A percentile compares a stretch with the other conserved stretches of the same genome.
phyloP scores from a whole-genome alignment of 2,888 invertebrate species.

The Ethmia dodecea region DNA sequence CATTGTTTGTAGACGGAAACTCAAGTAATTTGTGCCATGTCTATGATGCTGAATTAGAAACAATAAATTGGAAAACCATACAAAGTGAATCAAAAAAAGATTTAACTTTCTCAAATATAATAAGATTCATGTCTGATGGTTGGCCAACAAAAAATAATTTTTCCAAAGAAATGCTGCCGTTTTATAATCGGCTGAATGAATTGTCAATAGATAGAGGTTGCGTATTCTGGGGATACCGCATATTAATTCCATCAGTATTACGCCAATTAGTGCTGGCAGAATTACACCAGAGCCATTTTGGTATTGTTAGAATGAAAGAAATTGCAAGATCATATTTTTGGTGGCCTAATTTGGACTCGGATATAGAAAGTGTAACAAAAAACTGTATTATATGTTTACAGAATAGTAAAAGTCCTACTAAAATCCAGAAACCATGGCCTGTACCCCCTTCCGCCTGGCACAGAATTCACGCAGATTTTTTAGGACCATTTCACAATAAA shows the following conservation, averaged over 20 bases:
- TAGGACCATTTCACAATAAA: constrained; percentile 11
- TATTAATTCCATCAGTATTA: background rate
- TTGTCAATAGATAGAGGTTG: background rate
- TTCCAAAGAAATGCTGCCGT: background rate
- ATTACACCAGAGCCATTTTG: constrained; percentile 12
- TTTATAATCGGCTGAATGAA: background rate
- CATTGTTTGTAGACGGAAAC: too few relatives aligned
- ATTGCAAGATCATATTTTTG: constrained; percentile 10
- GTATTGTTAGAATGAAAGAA: constrained; percentile 10
- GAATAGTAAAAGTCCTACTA: constrained; percentile 8
- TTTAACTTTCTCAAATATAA: too few relatives aligned
- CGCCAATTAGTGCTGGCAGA: background rate
- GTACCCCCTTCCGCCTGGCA: constrained; percentile 11
- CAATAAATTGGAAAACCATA: too few relatives aligned
- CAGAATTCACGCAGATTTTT: constrained; percentile 8
- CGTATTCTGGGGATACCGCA: background rate
- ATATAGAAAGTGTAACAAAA: constrained; percentile 9
- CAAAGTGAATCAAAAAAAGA: too few relatives aligned
- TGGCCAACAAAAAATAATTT: background rate
- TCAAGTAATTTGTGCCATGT: too few relatives aligned
- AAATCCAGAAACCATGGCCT: constrained; percentile 8
- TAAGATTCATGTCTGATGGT: too few relatives aligned
- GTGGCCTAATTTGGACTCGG: constrained; percentile 10
- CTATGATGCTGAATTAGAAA: too few relatives aligned
- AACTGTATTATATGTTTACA: constrained; percentile 7